Percentiles rank a stretch among this genome's conserved stretches.
Conservation (phyloP, 2,113 vertebrate genomes). For the Pachycephala philippinensis region DNA sequence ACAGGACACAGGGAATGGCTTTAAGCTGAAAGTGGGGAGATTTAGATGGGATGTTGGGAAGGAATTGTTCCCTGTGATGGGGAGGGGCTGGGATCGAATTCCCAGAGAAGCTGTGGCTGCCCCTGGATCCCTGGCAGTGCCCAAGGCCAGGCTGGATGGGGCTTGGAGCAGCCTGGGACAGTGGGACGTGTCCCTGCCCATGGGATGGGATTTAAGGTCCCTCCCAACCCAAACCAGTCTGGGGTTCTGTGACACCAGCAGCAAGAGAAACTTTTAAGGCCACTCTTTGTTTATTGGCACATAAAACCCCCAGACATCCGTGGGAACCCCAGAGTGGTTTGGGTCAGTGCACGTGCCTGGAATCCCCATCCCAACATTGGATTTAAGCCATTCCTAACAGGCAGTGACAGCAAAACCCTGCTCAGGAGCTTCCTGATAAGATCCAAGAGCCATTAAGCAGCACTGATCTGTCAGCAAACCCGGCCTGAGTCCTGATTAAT, state of each 20-base stretch:
- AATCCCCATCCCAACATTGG: background rate
- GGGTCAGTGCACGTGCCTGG: background rate
- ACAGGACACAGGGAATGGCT: background rate
- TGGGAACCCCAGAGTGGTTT: background rate
- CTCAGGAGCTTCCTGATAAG: background rate
- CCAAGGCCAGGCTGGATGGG: background rate
- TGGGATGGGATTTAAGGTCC: background rate
- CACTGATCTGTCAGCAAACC: background rate
- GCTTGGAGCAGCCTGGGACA: background rate
- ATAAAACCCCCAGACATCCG: background rate
- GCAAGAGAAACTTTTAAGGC: background rate
- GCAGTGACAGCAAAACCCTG: background rate
- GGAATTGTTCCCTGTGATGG: background rate
- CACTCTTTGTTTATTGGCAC: background rate
- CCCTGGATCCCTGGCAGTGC: background rate
- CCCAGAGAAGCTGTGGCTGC: background rate
- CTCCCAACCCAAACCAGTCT: background rate
- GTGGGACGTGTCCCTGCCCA: background rate
- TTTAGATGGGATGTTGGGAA: background rate
- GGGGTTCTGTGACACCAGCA: fast-evolving
- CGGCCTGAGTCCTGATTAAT: background rate
- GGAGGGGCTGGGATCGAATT: background rate
- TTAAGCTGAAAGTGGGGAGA: fast-evolving
- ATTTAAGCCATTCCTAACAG: background rate
- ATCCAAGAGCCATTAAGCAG: background rate